Base-by-base conservation (phyloP, 2,113 vertebrate species). In the Megaleporinus macrocephalus region DNA sequence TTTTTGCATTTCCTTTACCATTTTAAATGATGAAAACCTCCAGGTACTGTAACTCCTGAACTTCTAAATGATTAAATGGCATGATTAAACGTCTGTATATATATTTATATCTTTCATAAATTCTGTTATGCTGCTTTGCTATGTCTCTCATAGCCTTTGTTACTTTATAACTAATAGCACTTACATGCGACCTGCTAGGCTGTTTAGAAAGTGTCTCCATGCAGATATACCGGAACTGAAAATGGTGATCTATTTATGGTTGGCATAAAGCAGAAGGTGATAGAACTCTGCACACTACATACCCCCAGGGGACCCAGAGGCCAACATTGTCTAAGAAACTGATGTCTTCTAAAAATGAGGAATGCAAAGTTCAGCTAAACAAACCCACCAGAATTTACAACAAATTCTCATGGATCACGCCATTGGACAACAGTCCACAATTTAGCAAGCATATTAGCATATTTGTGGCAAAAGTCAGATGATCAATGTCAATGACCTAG, bases 151-250 rank as follows among this genome's bases (percentile, higher is more conserved):
- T 11, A 44, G 41, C 11, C 41, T 44, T 9, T 10, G 41, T 44
- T 10, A 44, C 41, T 1, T 11, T 44, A n/a, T n/a, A 44, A 44
- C 53, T 22, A 5, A 55, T 55, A 20, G 53, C 20, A 20, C 68
- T 22, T 74, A 66, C 71, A 66, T 24, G 59, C 36, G 47, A 12
- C 27, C 16, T 47, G 29, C 20, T 49, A 57, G 24, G 41, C 69
- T 30, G 12, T 27, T 55, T 33, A 20, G 22, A 16, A 75, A 66
- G 20, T 55, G 15, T 70, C 36, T 70, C 20, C 22, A 24, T 24
- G 41, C 20, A 70, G 18, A 70, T 70, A 16, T 41, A 81, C 47
- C 74, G 79, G 72, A 81, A 81, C 53, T 75, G 79, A 81, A 66
- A 81, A 74, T 20, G 61, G 29, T 41, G 13, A 74, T 63, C n/a